Evolutionary conservation across 2,113 vertebrate species (phyloP), one percentile per base, ranked within the genome.

Genomic region (Butorides virescens): DNA sequence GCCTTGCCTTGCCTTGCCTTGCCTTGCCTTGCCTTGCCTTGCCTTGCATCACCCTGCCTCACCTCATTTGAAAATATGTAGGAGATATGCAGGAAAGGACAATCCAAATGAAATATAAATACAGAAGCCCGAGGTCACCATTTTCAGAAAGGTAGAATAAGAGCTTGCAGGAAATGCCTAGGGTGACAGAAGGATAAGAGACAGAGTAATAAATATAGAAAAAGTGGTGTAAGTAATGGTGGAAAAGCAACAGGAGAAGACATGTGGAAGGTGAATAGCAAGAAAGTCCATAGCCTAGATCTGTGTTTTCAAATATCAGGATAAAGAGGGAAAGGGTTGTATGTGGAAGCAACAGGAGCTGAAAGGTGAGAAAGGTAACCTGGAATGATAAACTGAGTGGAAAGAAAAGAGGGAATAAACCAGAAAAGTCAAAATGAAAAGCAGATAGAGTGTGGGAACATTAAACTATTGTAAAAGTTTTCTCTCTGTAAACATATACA

Each of bases 261-360:
- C 5, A 46, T 11, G 6, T 29, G 7, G 19, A 42, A 65, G 13
- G 9, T 36, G 20, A 61, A 29, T 23, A 47, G 5, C 44, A 62
- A 49, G 14, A 13, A 87, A 62, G 15, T 11, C 13, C 37, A 18
- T 23, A 74, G 12, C 14, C 12, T 80, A 46, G 29, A 70, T 9
- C 5, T 84, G 4, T 68, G 18, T 59, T 59, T 55, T 27, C 39
- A 52, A 81, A 3, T 34, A 26, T 22, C 36, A 68, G 16, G 13
- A 29, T 37, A 70, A 71, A 53, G 32, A 71, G 12, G 14, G 13
- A 52, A 84, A 89, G 10, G 3, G 4, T 5, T 46, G 9, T 18
- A 56, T 2, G 18, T 7, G 1, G 15, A 84, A 56, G 25, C 0
- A 56, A 12, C 7, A 18, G 8, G 5, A 72, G 5, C 2, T 80